Evolutionary conservation across 2,113 vertebrate species (phyloP), one percentile per base, ranked within the genome.

Genomic region (Corydoras maculifer): DNA sequence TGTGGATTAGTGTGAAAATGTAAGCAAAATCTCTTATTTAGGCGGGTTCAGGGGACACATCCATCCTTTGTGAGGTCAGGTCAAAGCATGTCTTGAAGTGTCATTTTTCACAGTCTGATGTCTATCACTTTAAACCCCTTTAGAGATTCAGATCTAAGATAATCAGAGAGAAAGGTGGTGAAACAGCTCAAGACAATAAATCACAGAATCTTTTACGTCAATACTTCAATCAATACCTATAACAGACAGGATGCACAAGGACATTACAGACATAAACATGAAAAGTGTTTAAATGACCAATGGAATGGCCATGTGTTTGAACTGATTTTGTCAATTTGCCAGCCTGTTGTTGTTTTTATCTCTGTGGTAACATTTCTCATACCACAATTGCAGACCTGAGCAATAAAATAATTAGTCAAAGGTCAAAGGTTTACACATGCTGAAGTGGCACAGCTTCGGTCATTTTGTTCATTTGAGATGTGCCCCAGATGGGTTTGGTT

Each of bases 1-100:
- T 29, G 65, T 74, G 31, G 77, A 75, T 77, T 79, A 59, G 60
- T 75, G 77, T 81, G 75, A 79, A 69, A 25, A 68, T 65, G 68
- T 66, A 75, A 64, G 58, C 57, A 64, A 32, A 64, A 72, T 77
- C 77, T 72, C 68, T 81, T 77, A 66, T 68, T 75, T 69, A 35
- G 63, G 70, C 69, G 68, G 53, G 48, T 75, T 71, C 8, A 64
- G 53, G 51, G 70, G 51, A 31, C 35, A n/a, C 29, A 67, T 74
- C 48, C 57, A 51, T 77, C 72, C 53, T 35, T 15, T 51, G 31
- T 51, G 58, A 64, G 68, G 63, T 68, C 54, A 71, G 73, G 58
- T 68, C 15, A 55, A 59, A 61, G 29, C 30, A 69, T 62, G 51
- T 67, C 74, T 57, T 43, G 10, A 58, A 18, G 51, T 51, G 57